phyloP scores from a whole-genome alignment of 2,113 vertebrate genomes.

The Peucedramus taeniatus region DNA sequence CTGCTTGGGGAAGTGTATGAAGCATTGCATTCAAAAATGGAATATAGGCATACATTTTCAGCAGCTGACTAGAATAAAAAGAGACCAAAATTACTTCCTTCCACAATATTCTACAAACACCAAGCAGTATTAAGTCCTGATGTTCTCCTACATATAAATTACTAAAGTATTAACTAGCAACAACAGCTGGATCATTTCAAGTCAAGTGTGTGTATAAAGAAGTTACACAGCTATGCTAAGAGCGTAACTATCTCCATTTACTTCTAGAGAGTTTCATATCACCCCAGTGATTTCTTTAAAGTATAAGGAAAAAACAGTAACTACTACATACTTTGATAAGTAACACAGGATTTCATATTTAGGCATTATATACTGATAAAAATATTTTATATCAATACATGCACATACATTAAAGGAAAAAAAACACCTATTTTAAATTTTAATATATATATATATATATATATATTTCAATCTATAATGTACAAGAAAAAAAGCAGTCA shows the following conservation, averaged over 20 bases:
- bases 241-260: not conserved
- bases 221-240: not conserved
- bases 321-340: not conserved
- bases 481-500: not conserved
- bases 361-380: not conserved
- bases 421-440: not conserved
- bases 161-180: not conserved
- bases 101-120: not conserved
- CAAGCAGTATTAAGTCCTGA: not conserved
- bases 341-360: rapidly evolving
- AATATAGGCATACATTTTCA: not conserved
- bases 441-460: not conserved
- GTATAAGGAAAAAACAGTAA: not conserved
- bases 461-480: not conserved
- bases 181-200: not conserved
- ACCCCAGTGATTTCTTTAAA: not conserved
- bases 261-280: not conserved
- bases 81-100: not conserved
- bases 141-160: not conserved
- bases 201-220: not conserved
- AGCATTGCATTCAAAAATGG: not conserved
- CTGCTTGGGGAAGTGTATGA: not conserved
- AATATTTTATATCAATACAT: not conserved
- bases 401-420: not conserved
- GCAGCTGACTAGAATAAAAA: not conserved